phyloP scores from a whole-genome alignment of 1,140 invertebrate genomes.

The Dryas iulia region DNA sequence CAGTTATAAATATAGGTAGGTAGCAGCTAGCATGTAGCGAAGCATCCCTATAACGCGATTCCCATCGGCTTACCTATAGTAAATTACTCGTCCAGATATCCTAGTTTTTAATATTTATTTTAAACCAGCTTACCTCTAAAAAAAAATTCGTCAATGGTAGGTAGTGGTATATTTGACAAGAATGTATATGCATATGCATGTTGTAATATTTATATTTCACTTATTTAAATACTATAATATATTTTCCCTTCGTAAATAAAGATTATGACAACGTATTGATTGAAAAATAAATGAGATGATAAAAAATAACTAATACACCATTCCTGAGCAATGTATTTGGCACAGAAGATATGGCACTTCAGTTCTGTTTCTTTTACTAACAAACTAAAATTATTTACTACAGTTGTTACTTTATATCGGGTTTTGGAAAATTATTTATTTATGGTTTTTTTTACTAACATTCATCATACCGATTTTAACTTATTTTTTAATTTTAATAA shows the following conservation, averaged over 20 bases:
- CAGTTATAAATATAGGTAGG: no score
- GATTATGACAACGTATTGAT: slow-evolving; percentile 7
- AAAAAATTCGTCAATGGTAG: no score
- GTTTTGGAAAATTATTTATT: not conserved
- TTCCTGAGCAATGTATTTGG: not conserved
- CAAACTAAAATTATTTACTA: not conserved
- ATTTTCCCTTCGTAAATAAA: not conserved
- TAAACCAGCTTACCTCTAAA: no score
- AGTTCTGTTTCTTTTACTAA: not conserved
- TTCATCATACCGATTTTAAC: no score
- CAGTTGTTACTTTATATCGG: not conserved
- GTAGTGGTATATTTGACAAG: no score
- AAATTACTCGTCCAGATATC: no score
- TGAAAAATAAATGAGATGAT: not conserved
- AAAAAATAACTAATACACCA: not conserved
- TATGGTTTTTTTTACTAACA: not conserved
- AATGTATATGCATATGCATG: not conserved
- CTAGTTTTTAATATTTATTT: no score
- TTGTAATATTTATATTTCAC: not conserved
- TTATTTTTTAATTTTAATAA: not conserved
- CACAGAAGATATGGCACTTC: not conserved
- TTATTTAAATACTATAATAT: slow-evolving; percentile 3
- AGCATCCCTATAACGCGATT: no score
- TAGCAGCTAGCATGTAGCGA: no score
- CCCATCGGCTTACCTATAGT: no score